A percentile compares a stretch with the other conserved stretches of the same genome.
phyloP scores from a whole-genome alignment of 2,113 vertebrate species.

The Macquaria ambigua region DNA sequence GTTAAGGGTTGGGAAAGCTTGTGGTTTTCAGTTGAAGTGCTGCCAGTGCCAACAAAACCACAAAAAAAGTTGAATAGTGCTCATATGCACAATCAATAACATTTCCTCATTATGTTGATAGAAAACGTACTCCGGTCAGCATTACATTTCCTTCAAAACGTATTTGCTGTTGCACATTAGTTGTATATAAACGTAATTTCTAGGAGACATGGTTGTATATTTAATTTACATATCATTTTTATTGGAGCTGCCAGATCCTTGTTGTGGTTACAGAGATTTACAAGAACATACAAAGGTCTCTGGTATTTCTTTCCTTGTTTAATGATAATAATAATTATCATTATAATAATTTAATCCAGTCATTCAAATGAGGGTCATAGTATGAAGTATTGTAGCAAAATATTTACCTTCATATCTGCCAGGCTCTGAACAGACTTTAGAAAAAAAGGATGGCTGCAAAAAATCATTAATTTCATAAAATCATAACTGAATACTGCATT shows the following conservation, averaged over 20 bases:
- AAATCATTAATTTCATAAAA: neutral
- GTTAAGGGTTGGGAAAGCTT: neutral
- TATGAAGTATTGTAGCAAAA: neutral
- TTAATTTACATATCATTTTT: neutral
- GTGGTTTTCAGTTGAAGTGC: neutral
- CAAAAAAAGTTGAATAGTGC: neutral
- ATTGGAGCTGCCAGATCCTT: neutral
- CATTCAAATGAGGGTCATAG: neutral
- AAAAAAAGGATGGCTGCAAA: neutral
- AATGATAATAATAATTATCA: neutral
- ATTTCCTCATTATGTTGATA: neutral
- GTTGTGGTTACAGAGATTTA: slow-evolving; percentile 7
- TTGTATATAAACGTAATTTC: neutral
- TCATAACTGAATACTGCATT: neutral
- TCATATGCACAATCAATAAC: neutral
- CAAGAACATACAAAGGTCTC: neutral
- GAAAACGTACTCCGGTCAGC: neutral
- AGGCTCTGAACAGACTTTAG: neutral
- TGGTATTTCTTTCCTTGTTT: neutral
- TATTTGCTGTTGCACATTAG: neutral
- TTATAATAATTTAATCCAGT: neutral
- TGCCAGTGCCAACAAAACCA: neutral
- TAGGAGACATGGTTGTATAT: neutral
- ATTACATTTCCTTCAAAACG: neutral
- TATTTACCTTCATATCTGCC: neutral